phyloP scores from a whole-genome alignment of 2,113 vertebrate species.

The Dipodomys stephensi region DNA sequence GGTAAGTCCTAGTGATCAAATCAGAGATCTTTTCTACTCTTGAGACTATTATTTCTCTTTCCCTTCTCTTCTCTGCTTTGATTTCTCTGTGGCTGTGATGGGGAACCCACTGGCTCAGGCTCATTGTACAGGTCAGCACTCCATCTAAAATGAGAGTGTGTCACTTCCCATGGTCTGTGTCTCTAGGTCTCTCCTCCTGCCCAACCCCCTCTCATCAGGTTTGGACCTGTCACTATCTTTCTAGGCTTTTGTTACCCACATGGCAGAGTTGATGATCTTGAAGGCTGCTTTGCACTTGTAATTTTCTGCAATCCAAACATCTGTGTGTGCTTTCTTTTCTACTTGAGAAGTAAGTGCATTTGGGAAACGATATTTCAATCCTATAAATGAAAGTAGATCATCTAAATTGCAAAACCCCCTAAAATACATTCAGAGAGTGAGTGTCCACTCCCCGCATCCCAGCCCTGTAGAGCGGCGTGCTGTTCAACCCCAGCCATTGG shows the following conservation, averaged over 20 bases:
- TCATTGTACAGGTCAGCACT: too few species aligned
- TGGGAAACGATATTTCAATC: constrained; percentile 11
- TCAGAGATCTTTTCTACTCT: background rate
- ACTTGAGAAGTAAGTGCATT: constrained; percentile 34
- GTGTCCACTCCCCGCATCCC: background rate
- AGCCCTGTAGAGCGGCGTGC: background rate
- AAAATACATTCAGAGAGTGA: background rate
- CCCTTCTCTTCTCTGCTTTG: background rate
- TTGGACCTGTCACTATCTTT: too few species aligned
- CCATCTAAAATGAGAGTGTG: accelerated
- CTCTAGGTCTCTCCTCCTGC: background rate
- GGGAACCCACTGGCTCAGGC: too few species aligned
- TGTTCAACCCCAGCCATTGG: too few species aligned
- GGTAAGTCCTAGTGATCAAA: background rate
- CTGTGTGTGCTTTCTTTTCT: constrained; percentile 5
- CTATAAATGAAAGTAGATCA: background rate
- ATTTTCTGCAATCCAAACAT: constrained; percentile 27
- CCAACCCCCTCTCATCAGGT: too few species aligned
- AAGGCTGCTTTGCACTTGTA: constrained; percentile 9
- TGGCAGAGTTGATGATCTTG: background rate
- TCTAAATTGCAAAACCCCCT: background rate
- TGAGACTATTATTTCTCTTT: background rate
- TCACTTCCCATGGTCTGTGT: accelerated
- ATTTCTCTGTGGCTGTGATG: background rate
- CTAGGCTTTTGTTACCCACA: background rate